Evolutionary conservation across 2,113 vertebrate genomes (phyloP).

Genomic region (Benitochromis conjunctus): DNA sequence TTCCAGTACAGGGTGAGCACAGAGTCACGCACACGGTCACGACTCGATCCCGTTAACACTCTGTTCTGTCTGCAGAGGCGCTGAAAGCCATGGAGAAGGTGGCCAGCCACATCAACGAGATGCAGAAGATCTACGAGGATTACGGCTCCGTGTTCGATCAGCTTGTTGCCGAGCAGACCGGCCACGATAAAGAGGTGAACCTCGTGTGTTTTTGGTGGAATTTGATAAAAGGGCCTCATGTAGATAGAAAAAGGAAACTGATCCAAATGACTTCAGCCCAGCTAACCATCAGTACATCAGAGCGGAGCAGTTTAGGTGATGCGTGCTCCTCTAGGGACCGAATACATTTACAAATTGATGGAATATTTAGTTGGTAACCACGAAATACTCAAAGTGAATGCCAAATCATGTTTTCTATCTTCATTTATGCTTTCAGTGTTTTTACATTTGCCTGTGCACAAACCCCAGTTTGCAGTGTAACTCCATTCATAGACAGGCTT

Average conservation of each 20-base stretch:
- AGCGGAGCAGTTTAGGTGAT: background rate
- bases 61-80: constrained; percentile 78
- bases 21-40: background rate
- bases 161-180: constrained; percentile 89
- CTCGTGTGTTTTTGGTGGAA: background rate
- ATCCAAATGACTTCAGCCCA: background rate
- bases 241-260: too few species aligned
- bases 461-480: background rate
- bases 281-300: background rate
- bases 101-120: constrained; percentile 98
- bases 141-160: constrained; percentile 95
- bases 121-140: constrained; percentile 99
- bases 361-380: constrained; percentile 35
- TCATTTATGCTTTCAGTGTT: background rate
- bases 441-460: background rate
- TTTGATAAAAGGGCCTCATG: background rate
- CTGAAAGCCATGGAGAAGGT: constrained; percentile 98
- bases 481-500: background rate
- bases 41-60: background rate
- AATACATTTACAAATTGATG: constrained; percentile 42
- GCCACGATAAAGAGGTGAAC: constrained; percentile 87
- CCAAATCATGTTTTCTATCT: constrained; percentile 19
- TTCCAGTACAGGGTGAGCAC: background rate
- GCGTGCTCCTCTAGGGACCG: background rate
- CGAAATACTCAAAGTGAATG: constrained; percentile 49